Conservation (phyloP, 2,797 vertebrate species). For the Leptatherina wallacei region DNA sequence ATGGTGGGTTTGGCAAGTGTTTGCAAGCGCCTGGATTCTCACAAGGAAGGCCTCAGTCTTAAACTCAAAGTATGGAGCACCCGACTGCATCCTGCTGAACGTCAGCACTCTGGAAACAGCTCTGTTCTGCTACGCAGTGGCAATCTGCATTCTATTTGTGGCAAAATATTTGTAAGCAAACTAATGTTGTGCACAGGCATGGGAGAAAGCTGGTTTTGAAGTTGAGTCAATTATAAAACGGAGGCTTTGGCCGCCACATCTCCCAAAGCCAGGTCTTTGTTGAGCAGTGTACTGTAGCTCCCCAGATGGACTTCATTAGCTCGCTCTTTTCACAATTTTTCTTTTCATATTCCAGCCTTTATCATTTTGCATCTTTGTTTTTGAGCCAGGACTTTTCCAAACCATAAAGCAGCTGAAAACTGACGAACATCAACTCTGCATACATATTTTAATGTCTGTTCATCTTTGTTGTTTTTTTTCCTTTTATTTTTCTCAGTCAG, state of each 20-base stretch:
- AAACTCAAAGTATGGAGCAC: slow-evolving; percentile 31
- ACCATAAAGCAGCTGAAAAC: slow-evolving; percentile 62
- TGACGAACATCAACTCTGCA: slow-evolving; percentile 44
- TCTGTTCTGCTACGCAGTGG: slow-evolving; percentile 51
- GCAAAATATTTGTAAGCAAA: slow-evolving; percentile 73
- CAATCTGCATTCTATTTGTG: slow-evolving; percentile 65
- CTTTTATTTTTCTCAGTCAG: slow-evolving; percentile 25
- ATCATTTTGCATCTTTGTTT: slow-evolving; percentile 74
- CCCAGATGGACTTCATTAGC: slow-evolving; percentile 75
- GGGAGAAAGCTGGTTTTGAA: slow-evolving; percentile 63
- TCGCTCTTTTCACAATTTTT: slow-evolving; percentile 63
- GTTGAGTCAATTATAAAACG: slow-evolving; percentile 66
- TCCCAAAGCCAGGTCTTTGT: slow-evolving; percentile 70
- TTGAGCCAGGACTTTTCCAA: slow-evolving; percentile 58
- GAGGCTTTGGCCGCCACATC: slow-evolving; percentile 61
- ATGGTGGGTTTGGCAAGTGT: slow-evolving; percentile 61
- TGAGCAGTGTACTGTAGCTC: slow-evolving; percentile 51
- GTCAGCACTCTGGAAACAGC: slow-evolving; percentile 51
- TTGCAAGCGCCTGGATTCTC: slow-evolving; percentile 32
- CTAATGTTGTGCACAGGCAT: slow-evolving; percentile 57
- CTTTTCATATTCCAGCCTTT: slow-evolving; percentile 70
- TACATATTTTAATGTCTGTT: slow-evolving; percentile 36
- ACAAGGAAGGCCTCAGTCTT: slow-evolving; percentile 46
- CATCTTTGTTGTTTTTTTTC: slow-evolving; percentile 23
- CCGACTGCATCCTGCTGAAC: slow-evolving; percentile 37